These are phyloP conservation scores for Macrotis lagotis DNA, from an alignment of 2,113 vertebrate species.

Conservation along the genomic window DNA sequence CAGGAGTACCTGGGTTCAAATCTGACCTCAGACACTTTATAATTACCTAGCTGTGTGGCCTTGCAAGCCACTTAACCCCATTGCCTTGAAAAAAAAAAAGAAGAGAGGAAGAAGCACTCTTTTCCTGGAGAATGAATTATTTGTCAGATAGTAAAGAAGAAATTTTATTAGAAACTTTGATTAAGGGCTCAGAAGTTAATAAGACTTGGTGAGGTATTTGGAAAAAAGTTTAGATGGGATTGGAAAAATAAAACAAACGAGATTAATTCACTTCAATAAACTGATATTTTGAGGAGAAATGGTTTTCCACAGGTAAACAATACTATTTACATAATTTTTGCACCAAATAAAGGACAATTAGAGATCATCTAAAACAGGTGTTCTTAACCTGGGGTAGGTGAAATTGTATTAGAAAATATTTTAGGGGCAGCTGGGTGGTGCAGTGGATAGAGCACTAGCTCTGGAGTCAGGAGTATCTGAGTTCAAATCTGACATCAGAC, in stretches of 20 bases:
- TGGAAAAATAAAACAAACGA: not conserved
- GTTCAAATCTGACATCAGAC: too few species aligned
- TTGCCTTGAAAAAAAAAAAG: too few species aligned
- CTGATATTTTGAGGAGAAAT: not conserved
- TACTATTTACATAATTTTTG: not conserved
- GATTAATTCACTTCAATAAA: not conserved
- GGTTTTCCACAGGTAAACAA: not conserved
- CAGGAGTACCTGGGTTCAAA: too few species aligned
- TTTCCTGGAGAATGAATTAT: not conserved
- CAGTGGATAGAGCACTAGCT: too few species aligned
- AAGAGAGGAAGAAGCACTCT: not conserved
- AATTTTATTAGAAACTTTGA: not conserved
- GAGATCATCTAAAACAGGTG: not conserved
- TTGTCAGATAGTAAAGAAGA: not conserved
- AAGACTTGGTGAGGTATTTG: not conserved
- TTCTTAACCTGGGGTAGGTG: not conserved
- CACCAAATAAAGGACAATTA: not conserved
- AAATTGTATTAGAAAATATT: not conserved
- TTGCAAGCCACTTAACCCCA: too few species aligned
- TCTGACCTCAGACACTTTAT: too few species aligned
- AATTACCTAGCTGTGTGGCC: too few species aligned
- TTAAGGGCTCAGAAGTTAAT: not conserved
- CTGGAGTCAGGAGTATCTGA: too few species aligned
- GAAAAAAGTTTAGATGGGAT: not conserved
- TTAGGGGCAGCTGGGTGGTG: too few species aligned